Base-by-base conservation (phyloP, 30 jellyfish, hydroid and myxozoan genomes). In the Aurelia coerulea region DNA sequence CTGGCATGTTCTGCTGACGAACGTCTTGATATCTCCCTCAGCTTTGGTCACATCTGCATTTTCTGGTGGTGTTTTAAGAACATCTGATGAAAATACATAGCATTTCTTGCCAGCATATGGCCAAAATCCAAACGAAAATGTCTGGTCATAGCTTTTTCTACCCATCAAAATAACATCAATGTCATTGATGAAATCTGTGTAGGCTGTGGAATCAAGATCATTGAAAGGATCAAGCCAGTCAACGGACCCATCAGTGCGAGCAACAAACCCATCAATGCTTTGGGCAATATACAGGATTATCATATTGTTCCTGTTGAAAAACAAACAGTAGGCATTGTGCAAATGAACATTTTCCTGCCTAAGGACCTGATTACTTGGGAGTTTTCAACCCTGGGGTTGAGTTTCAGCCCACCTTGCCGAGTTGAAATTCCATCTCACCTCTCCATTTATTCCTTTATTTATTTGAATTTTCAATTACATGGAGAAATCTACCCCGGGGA, bases 251-350 rank as follows among this genome's bases (percentile, higher is more conserved):
- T 76, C 85, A 0, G 84, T 29, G 1, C 84, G 68, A 54, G 95
- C 95, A 63, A 86, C 41, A 62, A 73, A 86, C 16, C 95, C 95
- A 75, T 86, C 95, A 23, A 86, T 46, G 75, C 89, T 74, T 66
- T 66, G 84, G 18, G 95, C 95, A 64, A 86, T 86, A 65, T 86
- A 86, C 39, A 84, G 71, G 39, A 84, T 62, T 56, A 84, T 84
- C 87, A 72, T 84, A 2, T 69, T 54, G 33, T 19, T 14, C 29
- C 14, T 15, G 4, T 51, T 60, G 63, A 8, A 31, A 14, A 16
- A 39, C 6, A 39, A 6, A 39, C 4, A 3, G 6, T 9, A 39
- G 51, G 51, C 51, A 39, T 3, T 39, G 9, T 6, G 51, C 51
- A 39, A 39, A 39, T 39, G 4, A 1, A 37, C 5, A 37, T 37